These are phyloP conservation scores for Acromyrmex charruanus DNA, from an alignment of 1,140 invertebrate species.

Conservation along the genomic window DNA sequence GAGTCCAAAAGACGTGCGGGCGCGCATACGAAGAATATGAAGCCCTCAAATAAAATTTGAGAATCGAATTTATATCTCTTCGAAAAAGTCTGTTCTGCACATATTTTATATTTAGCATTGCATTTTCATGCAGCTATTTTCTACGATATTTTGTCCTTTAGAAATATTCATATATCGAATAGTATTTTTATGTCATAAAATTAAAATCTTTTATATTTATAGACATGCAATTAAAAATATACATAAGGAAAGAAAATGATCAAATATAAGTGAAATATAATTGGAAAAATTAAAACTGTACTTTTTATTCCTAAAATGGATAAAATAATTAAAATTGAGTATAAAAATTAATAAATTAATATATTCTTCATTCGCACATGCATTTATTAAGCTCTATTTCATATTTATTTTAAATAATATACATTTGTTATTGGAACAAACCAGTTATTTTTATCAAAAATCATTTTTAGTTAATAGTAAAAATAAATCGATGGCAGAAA, in stretches of 20 bases:
- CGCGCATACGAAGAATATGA: background rate
- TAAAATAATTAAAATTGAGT: no score
- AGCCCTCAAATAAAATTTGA: constrained; percentile 1
- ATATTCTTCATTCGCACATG: no score
- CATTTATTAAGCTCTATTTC: no score
- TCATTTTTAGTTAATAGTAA: background rate
- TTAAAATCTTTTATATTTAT: background rate
- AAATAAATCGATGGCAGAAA: background rate
- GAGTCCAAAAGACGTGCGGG: background rate
- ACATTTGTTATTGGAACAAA: background rate
- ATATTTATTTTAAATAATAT: background rate
- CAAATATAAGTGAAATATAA: no score
- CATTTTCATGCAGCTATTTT: background rate
- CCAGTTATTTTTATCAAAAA: background rate
- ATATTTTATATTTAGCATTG: background rate
- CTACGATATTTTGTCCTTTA: background rate
- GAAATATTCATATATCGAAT: background rate
- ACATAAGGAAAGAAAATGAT: no score
- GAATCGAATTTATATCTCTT: constrained; percentile 6
- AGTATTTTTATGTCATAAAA: constrained; percentile 8
- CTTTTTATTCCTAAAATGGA: no score
- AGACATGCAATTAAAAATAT: background rate
- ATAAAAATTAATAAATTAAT: no score
- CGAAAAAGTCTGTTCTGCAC: background rate
- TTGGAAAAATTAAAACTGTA: no score